phyloP scores from a whole-genome alignment of 2,888 invertebrate species.

The Patella ulyssiponensis region DNA sequence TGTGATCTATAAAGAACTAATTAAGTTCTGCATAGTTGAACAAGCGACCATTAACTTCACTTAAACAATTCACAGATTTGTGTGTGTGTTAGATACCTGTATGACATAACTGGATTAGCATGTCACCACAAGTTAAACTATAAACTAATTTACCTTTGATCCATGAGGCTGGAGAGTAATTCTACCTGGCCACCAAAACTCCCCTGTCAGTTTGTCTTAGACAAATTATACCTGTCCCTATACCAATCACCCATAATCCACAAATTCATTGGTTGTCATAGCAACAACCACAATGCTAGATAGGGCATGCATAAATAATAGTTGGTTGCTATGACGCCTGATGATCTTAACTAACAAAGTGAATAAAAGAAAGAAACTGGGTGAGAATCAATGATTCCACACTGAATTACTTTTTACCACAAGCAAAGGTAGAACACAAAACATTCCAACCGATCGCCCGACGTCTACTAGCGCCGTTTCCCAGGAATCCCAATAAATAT shows the following conservation, averaged over 20 bases:
- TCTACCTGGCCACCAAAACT: too few relatives aligned
- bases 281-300: slow-evolving; percentile 55
- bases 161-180: too few relatives aligned
- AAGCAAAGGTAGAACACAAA: not conserved
- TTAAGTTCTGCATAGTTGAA: too few relatives aligned
- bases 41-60: too few relatives aligned
- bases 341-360: slow-evolving; percentile 12
- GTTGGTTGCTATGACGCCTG: slow-evolving; percentile 56
- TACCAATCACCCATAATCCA: slow-evolving; percentile 36
- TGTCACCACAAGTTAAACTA: too few relatives aligned
- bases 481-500: slow-evolving; percentile 11
- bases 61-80: too few relatives aligned
- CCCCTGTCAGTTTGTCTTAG: too few relatives aligned
- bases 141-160: too few relatives aligned
- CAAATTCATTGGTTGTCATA: slow-evolving; percentile 58
- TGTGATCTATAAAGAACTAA: too few relatives aligned
- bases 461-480: not conserved
- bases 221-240: not conserved
- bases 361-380: slow-evolving; percentile 9
- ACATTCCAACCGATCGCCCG: too few relatives aligned
- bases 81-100: too few relatives aligned
- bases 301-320: slow-evolving; percentile 63
- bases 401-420: slow-evolving; percentile 12
- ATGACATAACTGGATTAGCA: too few relatives aligned
- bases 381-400: slow-evolving; percentile 6